Base-by-base conservation (phyloP, 2,113 vertebrate species). In the Stegostoma tigrinum region DNA sequence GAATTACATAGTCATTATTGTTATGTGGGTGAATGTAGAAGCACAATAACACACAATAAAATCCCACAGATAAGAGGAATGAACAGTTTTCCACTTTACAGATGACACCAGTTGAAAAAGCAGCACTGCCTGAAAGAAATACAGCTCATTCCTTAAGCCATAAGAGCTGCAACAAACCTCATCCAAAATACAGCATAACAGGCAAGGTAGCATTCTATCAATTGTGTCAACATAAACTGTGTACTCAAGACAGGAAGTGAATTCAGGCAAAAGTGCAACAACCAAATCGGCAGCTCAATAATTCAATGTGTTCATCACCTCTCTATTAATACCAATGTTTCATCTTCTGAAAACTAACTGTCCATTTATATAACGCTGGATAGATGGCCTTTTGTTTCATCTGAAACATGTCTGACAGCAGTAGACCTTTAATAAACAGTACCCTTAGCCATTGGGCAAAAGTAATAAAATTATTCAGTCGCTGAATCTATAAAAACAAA, bases 401-500 rank as follows among this genome's bases (percentile, higher is more conserved):
- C 61, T 91, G 55, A 38, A 93, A 67, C 89, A 93, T 66, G n/a
- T 93, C 64, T 64, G 52, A 61, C 86, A 17, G 3, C 30, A 27
- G 10, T 34, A 24, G 52, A 61, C 55, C 55, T 61, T 61, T 89
- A 89, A 89, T 89, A 61, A 89, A 89, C 34, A 30, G 52, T 10
- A 67, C 34, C 38, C 34, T 66, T 64, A 67, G 5, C n/a, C 61
- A 66, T 34, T n/a, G 30, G 55, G 27, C 89, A 15, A 66, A 38
- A n/a, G 75, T 80, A 80, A 83, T 83, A 42, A 66, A 91, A 66
- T 34, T n/a, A 89, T 89, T 7, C n/a, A 66, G 89, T 93, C 89
- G 38, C n/a, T 93, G 52, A 66, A 93, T 93, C 61, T 45, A 66
- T 93, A 38, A 93, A 64, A 17, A 93, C n/a, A 93, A 64, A 91